A percentile compares a stretch with the other conserved stretches of the same genome.
Conservation (phyloP, 2,888 invertebrate species). For the Autographa gamma region DNA sequence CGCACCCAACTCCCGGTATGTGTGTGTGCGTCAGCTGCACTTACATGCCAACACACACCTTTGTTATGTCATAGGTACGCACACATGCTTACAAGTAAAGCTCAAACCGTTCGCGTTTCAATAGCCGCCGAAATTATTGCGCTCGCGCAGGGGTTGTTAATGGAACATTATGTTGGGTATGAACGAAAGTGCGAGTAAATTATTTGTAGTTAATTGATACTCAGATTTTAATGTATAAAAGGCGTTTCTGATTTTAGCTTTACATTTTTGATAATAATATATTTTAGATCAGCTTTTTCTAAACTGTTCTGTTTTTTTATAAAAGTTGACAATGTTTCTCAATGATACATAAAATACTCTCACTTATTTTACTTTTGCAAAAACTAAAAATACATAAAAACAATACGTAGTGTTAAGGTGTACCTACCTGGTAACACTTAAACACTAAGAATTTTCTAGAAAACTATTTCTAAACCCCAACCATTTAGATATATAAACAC, state of each 20-base stretch:
- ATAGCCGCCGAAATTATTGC: constrained; percentile 64
- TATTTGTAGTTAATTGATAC: background rate
- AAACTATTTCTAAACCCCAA: background rate
- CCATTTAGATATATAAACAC: background rate
- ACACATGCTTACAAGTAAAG: constrained; percentile 53
- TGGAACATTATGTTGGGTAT: constrained; percentile 6
- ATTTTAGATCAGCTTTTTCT: too few species aligned
- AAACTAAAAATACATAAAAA: too few species aligned
- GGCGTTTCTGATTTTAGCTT: too few species aligned
- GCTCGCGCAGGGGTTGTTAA: constrained; percentile 53
- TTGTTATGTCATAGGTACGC: constrained; percentile 36
- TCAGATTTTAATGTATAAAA: too few species aligned
- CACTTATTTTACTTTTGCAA: too few species aligned
- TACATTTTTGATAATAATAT: too few species aligned
- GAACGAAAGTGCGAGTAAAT: constrained; percentile 5
- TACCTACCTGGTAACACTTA: background rate
- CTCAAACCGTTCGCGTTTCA: constrained; percentile 73
- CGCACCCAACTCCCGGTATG: constrained; percentile 67
- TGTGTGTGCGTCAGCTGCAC: constrained; percentile 63
- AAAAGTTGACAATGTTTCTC: too few species aligned
- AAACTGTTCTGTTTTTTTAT: too few species aligned
- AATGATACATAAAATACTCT: too few species aligned
- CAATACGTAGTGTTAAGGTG: too few species aligned
- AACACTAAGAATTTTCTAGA: background rate
- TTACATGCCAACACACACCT: constrained; percentile 44